Evolutionary conservation across 2,797 vertebrate genomes (phyloP), one percentile per base, ranked within the genome.

Genomic region (Neopelma chrysocephalum): DNA sequence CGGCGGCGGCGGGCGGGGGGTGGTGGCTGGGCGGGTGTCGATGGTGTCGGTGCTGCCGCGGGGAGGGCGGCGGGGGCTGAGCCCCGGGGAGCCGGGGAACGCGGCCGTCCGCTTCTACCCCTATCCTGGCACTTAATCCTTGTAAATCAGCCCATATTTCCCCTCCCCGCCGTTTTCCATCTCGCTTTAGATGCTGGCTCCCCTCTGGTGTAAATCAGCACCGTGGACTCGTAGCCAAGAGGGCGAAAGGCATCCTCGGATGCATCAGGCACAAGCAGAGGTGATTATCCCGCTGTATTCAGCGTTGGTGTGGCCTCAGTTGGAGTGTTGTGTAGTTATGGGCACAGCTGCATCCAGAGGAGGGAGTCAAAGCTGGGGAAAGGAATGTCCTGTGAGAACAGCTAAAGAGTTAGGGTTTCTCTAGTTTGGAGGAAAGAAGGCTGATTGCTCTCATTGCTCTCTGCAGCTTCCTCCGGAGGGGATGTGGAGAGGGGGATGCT

Each of bases 281-380:
- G 19, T 0, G 38, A 7, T 34, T 11, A 1, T 60, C 32, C 27
- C 1, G 1, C 50, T 65, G 36, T 19, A 1, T 29, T 43, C 15
- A 10, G 50, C 3, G 2, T n/a, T 51, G 45, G 5, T 40, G 71
- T 3, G 1, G 29, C 16, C 34, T 84, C 48, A 16, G 20, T 15
- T 65, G 42, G 42, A 45, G 6, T 50, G 26, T 12, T 2, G 12
- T 18, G 42, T 27, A 11, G 31, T 5, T 77, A 19, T 11, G 34
- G 6, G 68, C 38, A 6, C 51, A 18, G 3, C n/a, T 66, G 0
- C 19, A 7, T 48, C 29, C 76, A 50, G 45, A 19, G 36, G 38
- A 77, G 12, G 17, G 12, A 27, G 12, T 5, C 50, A 42, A 12
- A 72, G 29, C 43, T 82, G 48, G 18, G 20, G 36, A n/a, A 65